Conservation (phyloP, 2,113 vertebrate species). For the Carettochelys insculpta region DNA sequence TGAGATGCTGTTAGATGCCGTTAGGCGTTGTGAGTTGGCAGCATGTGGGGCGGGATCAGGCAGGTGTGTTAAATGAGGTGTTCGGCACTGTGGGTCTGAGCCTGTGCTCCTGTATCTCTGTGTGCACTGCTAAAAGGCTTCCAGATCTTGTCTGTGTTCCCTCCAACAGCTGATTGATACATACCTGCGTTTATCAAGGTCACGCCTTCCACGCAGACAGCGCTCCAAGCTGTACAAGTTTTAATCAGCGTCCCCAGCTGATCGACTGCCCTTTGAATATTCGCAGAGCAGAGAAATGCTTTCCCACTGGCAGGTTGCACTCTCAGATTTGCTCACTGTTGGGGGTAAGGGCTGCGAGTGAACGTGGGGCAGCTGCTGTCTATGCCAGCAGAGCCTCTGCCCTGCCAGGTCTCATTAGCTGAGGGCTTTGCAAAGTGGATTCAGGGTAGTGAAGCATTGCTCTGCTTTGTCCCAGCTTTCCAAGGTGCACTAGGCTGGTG, state of each 20-base stretch:
- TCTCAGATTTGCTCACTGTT: too few species aligned
- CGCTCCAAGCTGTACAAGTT: not conserved
- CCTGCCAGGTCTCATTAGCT: not conserved
- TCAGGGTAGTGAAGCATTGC: not conserved
- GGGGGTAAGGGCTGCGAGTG: not conserved
- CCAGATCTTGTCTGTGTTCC: not conserved
- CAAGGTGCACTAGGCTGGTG: not conserved
- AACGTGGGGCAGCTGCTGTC: too few species aligned
- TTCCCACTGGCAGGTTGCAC: not conserved
- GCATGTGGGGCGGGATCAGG: too few species aligned
- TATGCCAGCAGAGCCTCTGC: too few species aligned
- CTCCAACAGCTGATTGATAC: too few species aligned
- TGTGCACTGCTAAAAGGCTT: not conserved
- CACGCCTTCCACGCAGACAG: not conserved
- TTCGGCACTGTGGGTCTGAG: too few species aligned
- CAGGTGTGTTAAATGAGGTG: not conserved
- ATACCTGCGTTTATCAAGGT: not conserved
- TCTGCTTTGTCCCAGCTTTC: not conserved
- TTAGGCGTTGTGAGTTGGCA: not conserved
- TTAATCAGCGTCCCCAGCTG: too few species aligned
- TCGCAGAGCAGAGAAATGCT: not conserved
- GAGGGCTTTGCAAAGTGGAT: not conserved
- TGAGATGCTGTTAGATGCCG: too few species aligned
- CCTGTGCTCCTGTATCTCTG: not conserved
- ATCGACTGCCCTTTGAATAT: not conserved